Percentiles rank a stretch among this genome's conserved stretches.
Conservation (phyloP, 2,797 vertebrate species). For the Mycteria americana region DNA sequence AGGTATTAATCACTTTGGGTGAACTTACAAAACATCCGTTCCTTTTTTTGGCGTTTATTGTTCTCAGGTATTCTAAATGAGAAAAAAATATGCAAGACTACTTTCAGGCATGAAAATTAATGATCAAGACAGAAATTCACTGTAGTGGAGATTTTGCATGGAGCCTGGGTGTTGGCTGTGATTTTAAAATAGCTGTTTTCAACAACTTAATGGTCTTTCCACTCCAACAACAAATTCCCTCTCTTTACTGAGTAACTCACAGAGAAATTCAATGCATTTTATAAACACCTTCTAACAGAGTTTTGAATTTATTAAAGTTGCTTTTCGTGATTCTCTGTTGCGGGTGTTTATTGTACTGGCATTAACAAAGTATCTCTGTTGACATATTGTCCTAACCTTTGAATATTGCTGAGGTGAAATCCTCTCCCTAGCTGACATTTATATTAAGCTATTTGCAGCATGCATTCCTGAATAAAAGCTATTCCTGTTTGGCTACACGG, state of each 20-base stretch:
- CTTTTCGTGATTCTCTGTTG: background rate
- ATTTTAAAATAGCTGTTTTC: background rate
- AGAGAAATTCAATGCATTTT: background rate
- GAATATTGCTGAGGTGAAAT: slow-evolving; percentile 1
- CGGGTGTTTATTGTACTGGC: background rate
- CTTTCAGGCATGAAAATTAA: background rate
- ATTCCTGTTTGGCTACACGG: background rate
- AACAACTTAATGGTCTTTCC: background rate
- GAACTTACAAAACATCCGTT: background rate
- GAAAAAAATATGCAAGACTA: background rate
- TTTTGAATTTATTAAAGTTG: background rate
- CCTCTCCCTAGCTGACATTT: slow-evolving; percentile 10
- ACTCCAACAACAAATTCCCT: background rate
- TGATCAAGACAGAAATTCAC: background rate
- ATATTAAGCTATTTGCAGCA: background rate
- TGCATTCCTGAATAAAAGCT: background rate
- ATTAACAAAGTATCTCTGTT: background rate
- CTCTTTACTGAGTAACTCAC: background rate
- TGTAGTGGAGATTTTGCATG: background rate
- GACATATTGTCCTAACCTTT: slow-evolving; percentile 10
- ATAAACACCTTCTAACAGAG: background rate
- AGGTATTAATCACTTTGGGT: background rate
- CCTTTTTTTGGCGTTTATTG: background rate
- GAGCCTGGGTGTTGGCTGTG: background rate
- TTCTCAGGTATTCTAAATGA: slow-evolving; percentile 18